Base-by-base conservation (phyloP, 30 jellyfish, hydroid and myxozoan species). In the Hydra vulgaris region DNA sequence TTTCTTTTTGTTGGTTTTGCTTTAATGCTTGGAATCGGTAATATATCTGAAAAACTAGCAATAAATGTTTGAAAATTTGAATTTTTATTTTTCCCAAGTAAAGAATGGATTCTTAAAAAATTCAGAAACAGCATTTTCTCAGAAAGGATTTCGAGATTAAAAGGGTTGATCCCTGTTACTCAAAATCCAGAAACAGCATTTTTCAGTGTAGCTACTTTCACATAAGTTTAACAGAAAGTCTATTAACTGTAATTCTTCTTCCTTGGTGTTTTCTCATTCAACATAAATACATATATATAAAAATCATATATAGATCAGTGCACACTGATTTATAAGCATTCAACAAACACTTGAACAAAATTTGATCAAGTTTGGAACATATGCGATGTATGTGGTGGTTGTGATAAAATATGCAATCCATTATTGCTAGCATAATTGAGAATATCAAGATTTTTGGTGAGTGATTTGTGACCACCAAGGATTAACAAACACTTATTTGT, bases 21-120 rank as follows among this genome's bases (percentile, higher is more conserved):
- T 68, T 17, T 17, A 56, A 56, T 56, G 75, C 15, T 68, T 4
- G 75, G 15, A 68, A 68, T 23, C 27, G 75, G 75, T 68, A 68
- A 68, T 68, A 68, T 68, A 68, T 68, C 75, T 68, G 26, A 68
- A n/a, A 68, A 68, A 68, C 75, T 68, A 68, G 15, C 75, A 68
- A n/a, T 68, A 16, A 16, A 68, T 68, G 75, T n/a, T n/a, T n/a
- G n/a, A n/a, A n/a, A n/a, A n/a, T n/a, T n/a, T n/a, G n/a, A n/a
- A n/a, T 23, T 68, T 20, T 5, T 3, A 68, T 68, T 56, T 15
- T 56, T 17, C n/a, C n/a, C n/a, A 56, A n/a, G 17, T 56, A 56
- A 17, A 56, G 71, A 56, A 56, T 68, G 75, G 75, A 23, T 68
- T 23, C 27, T 68, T 16, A n/a, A 68, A 68, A 68, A 3, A 68